Evolutionary conservation across 2,113 vertebrate genomes (phyloP).

Genomic region (Cepphus grylle): DNA sequence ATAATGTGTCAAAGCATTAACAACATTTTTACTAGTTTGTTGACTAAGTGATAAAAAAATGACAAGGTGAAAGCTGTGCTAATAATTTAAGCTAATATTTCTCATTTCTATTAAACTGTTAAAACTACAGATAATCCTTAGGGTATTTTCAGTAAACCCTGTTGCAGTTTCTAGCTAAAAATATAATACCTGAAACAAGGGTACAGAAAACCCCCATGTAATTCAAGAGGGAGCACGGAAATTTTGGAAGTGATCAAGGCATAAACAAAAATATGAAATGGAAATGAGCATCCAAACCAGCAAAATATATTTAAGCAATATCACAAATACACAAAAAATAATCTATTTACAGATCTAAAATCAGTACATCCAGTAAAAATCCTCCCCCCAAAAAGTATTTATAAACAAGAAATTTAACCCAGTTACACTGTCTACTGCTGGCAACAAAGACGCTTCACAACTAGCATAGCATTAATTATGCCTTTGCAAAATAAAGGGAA

Average conservation of each 20-base stretch:
- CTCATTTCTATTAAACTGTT: not conserved
- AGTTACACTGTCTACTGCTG: not conserved
- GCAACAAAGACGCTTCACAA: not conserved
- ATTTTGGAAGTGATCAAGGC: not conserved
- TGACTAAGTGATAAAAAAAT: not conserved
- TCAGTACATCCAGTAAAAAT: not conserved
- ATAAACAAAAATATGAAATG: constrained; percentile 16
- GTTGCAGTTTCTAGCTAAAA: not conserved
- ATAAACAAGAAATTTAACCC: not conserved
- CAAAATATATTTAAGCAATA: constrained; percentile 57
- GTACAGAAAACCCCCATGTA: not conserved
- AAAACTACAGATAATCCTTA: not conserved
- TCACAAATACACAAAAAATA: constrained; percentile 14
- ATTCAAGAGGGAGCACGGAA: not conserved
- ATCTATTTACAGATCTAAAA: constrained; percentile 10
- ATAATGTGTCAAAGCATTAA: not conserved
- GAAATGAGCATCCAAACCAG: constrained; percentile 33
- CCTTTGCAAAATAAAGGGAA: not conserved
- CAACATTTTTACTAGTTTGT: not conserved
- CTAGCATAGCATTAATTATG: not conserved
- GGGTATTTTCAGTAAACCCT: not conserved
- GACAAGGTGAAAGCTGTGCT: not conserved
- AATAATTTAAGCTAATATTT: not conserved
- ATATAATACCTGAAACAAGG: not conserved
- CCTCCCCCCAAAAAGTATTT: not conserved